Conservation (phyloP, 2,797 vertebrate species). For the Gambelia wislizenii region DNA sequence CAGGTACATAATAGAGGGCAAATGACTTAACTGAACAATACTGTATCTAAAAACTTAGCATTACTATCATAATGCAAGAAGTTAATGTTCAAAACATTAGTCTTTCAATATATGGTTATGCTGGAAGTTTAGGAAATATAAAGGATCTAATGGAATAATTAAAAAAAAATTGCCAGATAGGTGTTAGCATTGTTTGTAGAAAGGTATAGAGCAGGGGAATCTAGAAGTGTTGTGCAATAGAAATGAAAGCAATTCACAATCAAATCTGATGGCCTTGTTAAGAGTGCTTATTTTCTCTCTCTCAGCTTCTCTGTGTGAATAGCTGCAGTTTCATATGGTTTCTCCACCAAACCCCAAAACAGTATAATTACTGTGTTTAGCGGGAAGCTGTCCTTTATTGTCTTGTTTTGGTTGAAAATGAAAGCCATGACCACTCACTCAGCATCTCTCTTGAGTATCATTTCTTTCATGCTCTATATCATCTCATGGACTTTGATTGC, state of each 20-base stretch:
- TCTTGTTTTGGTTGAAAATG: slow-evolving; percentile 44
- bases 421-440: slow-evolving; percentile 43
- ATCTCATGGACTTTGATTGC: slow-evolving; percentile 78
- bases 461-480: slow-evolving; percentile 39
- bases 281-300: slow-evolving; percentile 22
- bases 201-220: slow-evolving; percentile 52
- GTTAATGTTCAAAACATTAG: slow-evolving; percentile 62
- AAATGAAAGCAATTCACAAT: slow-evolving; percentile 67
- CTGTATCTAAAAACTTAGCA: slow-evolving; percentile 35
- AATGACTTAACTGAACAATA: slow-evolving; percentile 52
- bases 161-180: not conserved
- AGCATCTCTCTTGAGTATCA: slow-evolving; percentile 47
- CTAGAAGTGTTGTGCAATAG: slow-evolving; percentile 60
- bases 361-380: slow-evolving; percentile 50
- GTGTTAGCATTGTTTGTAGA: slow-evolving; percentile 49
- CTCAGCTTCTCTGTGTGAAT: slow-evolving; percentile 24
- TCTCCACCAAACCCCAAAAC: not conserved
- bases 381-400: slow-evolving; percentile 17
- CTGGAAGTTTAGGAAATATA: slow-evolving; percentile 44
- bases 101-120: slow-evolving; percentile 56
- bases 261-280: slow-evolving; percentile 52
- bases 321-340: slow-evolving; percentile 62
- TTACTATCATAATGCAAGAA: slow-evolving; percentile 58
- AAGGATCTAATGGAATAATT: slow-evolving; percentile 67
- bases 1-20: slow-evolving; percentile 35